Base-by-base conservation (phyloP, 2,797 vertebrate genomes). In the Parotocinclus haroldoi region DNA sequence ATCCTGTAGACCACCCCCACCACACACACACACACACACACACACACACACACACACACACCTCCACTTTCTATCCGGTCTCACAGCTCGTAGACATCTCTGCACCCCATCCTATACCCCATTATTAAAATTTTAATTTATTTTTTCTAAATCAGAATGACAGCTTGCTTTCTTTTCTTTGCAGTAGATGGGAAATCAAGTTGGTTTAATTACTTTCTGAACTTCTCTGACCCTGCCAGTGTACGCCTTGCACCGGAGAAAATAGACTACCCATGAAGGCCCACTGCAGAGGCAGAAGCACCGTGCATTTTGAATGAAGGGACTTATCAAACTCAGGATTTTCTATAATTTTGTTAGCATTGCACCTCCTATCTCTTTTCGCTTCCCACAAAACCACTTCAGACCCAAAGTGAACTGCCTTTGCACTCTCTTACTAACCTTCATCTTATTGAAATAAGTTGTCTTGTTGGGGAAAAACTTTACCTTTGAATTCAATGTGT, bases 121-220 rank as follows among this genome's bases (percentile, higher is more conserved):
- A 95, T 94, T 94, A 95, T 95, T 95, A 93, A 93, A 94, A 94
- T 92, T 95, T 93, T 93, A 95, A 98, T 97, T 98, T 96, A 94
- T 96, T 95, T 95, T 91, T 96, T 94, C 48, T 18, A 92, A 95
- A 95, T 96, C 92, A 84, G 94, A 95, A 96, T 94, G 95, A 96
- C 95, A 94, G 91, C 91, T 95, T 93, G 92, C 93, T 93, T 95
- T 96, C 93, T 96, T 95, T 95, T 96, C 96, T 96, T 93, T 91
- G 91, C 93, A 92, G 94, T 94, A 94, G 92, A 92, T 93, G 85
- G 92, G 93, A 93, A 90, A 87, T 88, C 87, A 89, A 87, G 80
- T 60, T 86, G 87, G 92, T 95, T 95, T 98, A 97, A 99, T 98
- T 98, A 96, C 90, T 97, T 95, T 90, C 91, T 89, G 94, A 95